Evolutionary conservation across 1,140 invertebrate species (phyloP).

Genomic region (Hyphantria cunea): DNA sequence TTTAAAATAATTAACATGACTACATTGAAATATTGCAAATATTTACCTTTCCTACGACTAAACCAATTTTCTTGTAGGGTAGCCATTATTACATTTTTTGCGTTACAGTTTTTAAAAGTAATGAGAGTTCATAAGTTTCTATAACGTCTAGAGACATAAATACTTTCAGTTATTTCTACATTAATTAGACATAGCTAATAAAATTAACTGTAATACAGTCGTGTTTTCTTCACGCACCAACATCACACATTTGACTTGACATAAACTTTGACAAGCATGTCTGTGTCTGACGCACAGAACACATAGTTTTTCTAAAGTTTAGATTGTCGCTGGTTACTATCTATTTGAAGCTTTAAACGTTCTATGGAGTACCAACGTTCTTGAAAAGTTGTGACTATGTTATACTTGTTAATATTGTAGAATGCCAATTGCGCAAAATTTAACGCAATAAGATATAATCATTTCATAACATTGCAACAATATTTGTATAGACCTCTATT

Average conservation of each 20-base stretch:
- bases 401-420: too few species aligned
- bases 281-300: slow-evolving; percentile 1
- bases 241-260: slow-evolving; percentile 29
- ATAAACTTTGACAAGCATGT: slow-evolving; percentile 21
- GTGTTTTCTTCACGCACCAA: slow-evolving; percentile 45
- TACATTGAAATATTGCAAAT: slow-evolving; percentile 34
- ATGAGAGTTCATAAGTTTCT: slow-evolving; percentile 12
- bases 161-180: slow-evolving; percentile 29
- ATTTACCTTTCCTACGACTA: slow-evolving; percentile 77
- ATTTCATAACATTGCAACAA: too few species aligned
- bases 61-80: slow-evolving; percentile 71
- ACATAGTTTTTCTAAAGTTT: not conserved
- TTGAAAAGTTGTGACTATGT: too few species aligned
- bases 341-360: too few species aligned
- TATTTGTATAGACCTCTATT: too few species aligned
- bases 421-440: too few species aligned
- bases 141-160: slow-evolving; percentile 25
- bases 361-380: too few species aligned
- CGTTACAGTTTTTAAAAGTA: slow-evolving; percentile 18
- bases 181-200: slow-evolving; percentile 32
- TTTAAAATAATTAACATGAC: not conserved
- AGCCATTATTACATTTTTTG: slow-evolving; percentile 75
- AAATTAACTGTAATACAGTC: slow-evolving; percentile 39
- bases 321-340: not conserved
- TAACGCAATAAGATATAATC: too few species aligned